Evolutionary conservation across 1,140 invertebrate species (phyloP), one percentile per base, ranked within the genome.

Genomic region (Fopius arisanus): DNA sequence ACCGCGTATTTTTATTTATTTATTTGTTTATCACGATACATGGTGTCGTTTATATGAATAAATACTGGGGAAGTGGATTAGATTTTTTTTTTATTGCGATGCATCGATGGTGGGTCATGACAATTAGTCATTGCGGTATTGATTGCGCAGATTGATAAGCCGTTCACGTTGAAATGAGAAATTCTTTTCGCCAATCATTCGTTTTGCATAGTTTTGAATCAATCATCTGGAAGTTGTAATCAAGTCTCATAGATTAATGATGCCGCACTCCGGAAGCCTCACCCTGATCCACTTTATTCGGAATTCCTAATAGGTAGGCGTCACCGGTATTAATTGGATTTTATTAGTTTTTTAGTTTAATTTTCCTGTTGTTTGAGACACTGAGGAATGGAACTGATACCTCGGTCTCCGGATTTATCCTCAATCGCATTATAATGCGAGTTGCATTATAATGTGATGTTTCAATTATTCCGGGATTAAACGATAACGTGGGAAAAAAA

Each of bases 281-380:
- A 31, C 62, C 62, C 62, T 37, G 62, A 65, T 65, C 62, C 29
- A 65, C 28, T 65, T 65, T 33, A 65, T 31, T 33, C 29, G 14
- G 29, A 65, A 65, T 65, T 31, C 62, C 26, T 65, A 65, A 65
- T 29, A 65, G 62, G 62, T 65, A 65, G 62, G 62, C 62, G 62
- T 31, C n/a, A 16, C 28, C 29, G 3, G 26, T 31, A 65, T 65
- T 65, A 65, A 65, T 65, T 65, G 62, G 62, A 65, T 65, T 65
- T 65, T 33, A 65, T 33, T 14, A 65, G 9, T 16, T 65, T 31
- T 19, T 31, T 28, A 26, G 23, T 28, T 59, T 28, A 7, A 14
- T 59, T 14, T 19, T 7, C n/a, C 5, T 7, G 9, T 16, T 19
- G 4, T 2, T 48, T 48, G 14, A 48, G 43, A 6, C n/a, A 7